Evolutionary conservation across 1,140 invertebrate species (phyloP).

Genomic region (Lerema accius): DNA sequence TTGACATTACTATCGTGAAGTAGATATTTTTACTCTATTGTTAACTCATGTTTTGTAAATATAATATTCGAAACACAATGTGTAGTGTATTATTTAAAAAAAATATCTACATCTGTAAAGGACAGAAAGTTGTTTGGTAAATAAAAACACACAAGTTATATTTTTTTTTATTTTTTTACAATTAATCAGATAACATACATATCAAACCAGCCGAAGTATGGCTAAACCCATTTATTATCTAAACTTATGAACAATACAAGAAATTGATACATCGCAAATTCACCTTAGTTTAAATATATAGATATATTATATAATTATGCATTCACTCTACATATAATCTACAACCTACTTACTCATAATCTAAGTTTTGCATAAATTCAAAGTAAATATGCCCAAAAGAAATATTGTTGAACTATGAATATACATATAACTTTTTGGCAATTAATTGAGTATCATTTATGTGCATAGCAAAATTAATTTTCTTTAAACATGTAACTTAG

Average conservation of each 20-base stretch:
- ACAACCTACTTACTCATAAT: constrained; percentile 82
- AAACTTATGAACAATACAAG: constrained; percentile 82
- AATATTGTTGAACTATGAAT: constrained; percentile 83
- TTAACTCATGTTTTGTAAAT: constrained; percentile 35
- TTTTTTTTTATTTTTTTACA: constrained; percentile 80
- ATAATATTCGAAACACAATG: too few species aligned
- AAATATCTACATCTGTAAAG: constrained; percentile 5
- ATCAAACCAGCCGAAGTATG: constrained; percentile 82
- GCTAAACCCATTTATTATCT: constrained; percentile 83
- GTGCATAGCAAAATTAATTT: constrained; percentile 83
- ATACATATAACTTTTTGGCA: constrained; percentile 83
- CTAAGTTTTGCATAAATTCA: constrained; percentile 82
- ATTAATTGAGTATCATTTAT: constrained; percentile 83
- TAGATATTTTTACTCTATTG: constrained; percentile 25
- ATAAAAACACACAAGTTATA: constrained; percentile 78
- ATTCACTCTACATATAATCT: constrained; percentile 81
- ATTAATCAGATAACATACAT: constrained; percentile 83
- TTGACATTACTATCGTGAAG: neutral
- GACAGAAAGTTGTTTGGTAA: constrained; percentile 58
- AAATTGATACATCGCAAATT: constrained; percentile 82
- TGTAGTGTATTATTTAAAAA: too few species aligned
- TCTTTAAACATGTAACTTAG: constrained; percentile 81
- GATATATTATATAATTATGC: constrained; percentile 78
- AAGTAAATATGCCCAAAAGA: constrained; percentile 83
- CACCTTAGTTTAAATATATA: constrained; percentile 81